Conservation (phyloP, 1,140 invertebrate species). For the Lethrus apterus region DNA sequence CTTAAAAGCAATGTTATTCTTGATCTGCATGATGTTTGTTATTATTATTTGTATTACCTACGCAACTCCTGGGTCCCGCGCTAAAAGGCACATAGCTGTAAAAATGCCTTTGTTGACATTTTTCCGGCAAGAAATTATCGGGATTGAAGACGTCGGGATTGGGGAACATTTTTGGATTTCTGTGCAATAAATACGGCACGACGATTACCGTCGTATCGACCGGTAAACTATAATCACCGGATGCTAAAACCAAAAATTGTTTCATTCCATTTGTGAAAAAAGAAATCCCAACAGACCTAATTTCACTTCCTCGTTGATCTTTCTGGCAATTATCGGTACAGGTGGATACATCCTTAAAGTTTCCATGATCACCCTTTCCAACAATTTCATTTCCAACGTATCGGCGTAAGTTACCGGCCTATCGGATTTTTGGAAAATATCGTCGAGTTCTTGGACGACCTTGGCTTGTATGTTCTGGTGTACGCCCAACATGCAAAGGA, state of each 20-base stretch:
- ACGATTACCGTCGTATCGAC: conserved; percentile 49
- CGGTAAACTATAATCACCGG: conserved; percentile 39
- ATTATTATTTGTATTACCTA: conserved; percentile 40
- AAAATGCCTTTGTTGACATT: conserved; percentile 50
- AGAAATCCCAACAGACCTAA: conserved; percentile 32
- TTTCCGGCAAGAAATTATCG: conserved; percentile 65
- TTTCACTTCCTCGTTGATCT: conserved; percentile 49
- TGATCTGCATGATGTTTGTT: background rate
- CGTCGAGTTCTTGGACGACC: conserved; percentile 21
- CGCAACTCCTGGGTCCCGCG: conserved; percentile 60
- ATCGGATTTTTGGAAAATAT: conserved; percentile 23
- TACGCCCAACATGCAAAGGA: conserved; percentile 22
- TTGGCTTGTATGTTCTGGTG: conserved; percentile 25
- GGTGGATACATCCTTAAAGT: conserved; percentile 54
- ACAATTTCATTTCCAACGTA: conserved; percentile 54
- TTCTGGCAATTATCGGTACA: conserved; percentile 55
- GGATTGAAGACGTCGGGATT: conserved; percentile 68
- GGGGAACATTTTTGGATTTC: conserved; percentile 52
- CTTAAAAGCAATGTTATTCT: conserved; percentile 30
- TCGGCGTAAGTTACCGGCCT: conserved; percentile 31
- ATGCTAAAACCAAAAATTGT: background rate
- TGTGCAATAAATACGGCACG: conserved; percentile 49
- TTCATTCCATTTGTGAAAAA: background rate
- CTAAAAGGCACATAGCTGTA: conserved; percentile 69
- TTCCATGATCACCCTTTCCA: conserved; percentile 57